Evolutionary conservation across 2,888 invertebrate genomes (phyloP), one percentile per base, ranked within the genome.

Genomic region (Willowsia nigromaculata): DNA sequence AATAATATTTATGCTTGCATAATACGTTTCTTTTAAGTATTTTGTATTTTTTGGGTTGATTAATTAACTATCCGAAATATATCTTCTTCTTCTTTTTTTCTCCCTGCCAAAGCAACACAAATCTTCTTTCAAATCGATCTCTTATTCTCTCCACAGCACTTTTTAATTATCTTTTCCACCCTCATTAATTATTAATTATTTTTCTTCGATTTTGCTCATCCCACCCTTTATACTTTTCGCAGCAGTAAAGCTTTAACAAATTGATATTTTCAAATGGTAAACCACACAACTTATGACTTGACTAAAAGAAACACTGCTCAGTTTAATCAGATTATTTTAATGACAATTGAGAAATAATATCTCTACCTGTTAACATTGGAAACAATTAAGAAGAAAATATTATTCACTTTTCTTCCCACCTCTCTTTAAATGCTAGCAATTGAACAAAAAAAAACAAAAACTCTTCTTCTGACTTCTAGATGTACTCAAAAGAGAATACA

Each of bases 381-480:
- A n/a, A n/a, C n/a, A n/a, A n/a, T n/a, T n/a, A n/a, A n/a, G n/a
- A n/a, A n/a, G n/a, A n/a, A n/a, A n/a, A n/a, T n/a, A n/a, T n/a
- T n/a, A n/a, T n/a, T n/a, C n/a, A n/a, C n/a, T n/a, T n/a, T n/a
- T 43, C 71, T 71, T 74, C 13, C 13, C 68, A 43, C 37, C 37
- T 37, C 37, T 37, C 1, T 71, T 74, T 85, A 85, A 85, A 85
- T 85, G 85, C 85, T 85, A 85, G 4, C 76, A 80, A 50, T 78
- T 85, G 85, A 85, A 85, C 85, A 68, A 84, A 78, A 47, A 43
- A 43, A 74, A 74, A 59, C 59, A n/a, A n/a, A n/a, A n/a, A n/a
- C n/a, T 47, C 50, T 13, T 11, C 50, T 11, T 13, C n/a, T 50
- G n/a, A n/a, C n/a, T n/a, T n/a, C n/a, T n/a, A n/a, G n/a, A n/a